A percentile compares a stretch with the other conserved stretches of the same genome.
Evolutionary conservation across 2,797 vertebrate genomes (phyloP).

Genomic region (Smutsia gigantea): DNA sequence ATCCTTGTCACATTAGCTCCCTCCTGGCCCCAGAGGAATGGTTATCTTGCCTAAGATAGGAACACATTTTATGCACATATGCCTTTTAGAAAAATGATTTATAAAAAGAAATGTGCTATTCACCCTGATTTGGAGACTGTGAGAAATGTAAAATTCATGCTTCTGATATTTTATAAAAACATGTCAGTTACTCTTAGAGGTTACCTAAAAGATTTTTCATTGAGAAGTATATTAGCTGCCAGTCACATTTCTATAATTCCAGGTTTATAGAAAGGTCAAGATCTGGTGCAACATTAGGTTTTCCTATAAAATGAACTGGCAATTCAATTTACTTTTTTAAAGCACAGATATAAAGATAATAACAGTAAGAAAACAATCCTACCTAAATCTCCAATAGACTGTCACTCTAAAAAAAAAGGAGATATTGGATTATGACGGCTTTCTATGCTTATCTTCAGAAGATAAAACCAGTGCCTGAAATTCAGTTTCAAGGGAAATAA

Average conservation of each 20-base stretch:
- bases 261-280: conserved; percentile 14
- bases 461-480: conserved; percentile 79
- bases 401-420: conserved; percentile 4
- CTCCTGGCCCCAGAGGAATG: not conserved
- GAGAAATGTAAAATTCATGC: conserved; percentile 14
- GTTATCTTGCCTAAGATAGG: not conserved
- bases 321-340: not conserved
- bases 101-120: not conserved
- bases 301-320: conserved; percentile 6
- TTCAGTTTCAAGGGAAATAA: conserved; percentile 79
- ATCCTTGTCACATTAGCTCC: not conserved
- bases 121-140: not conserved
- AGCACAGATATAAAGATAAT: not conserved
- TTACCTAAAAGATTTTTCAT: conserved; percentile 26
- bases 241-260: conserved; percentile 14
- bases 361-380: conserved; percentile 40
- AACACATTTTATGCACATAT: not conserved
- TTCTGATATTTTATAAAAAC: conserved; percentile 29
- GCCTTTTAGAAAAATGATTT: not conserved
- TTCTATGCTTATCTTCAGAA: conserved; percentile 71
- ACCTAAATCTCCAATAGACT: not conserved
- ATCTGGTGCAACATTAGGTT: not conserved
- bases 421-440: conserved; percentile 9
- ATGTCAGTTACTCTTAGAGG: not conserved
- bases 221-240: not conserved